phyloP scores from a whole-genome alignment of 2,797 vertebrate species.

The Masticophis lateralis region DNA sequence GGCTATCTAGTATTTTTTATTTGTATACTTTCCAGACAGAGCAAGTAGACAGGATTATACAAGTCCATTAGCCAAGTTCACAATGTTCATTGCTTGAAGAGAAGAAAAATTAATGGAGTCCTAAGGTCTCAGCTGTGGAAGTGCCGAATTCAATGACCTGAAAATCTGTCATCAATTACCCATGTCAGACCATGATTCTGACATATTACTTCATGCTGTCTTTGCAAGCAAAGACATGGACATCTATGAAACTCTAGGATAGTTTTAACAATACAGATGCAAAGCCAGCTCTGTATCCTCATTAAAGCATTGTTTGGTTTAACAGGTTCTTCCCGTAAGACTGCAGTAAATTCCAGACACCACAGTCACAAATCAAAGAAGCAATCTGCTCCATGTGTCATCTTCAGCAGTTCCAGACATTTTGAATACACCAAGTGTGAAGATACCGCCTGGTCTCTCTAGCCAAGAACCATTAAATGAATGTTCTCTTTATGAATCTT shows the following conservation, averaged over 20 bases:
- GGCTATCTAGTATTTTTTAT: accelerated
- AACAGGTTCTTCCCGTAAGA: background rate
- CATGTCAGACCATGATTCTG: background rate
- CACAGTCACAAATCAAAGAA: background rate
- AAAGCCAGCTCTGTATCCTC: background rate
- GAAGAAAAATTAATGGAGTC: background rate
- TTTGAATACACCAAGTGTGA: background rate
- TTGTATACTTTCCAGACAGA: background rate
- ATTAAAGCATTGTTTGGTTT: background rate
- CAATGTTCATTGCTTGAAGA: conserved; percentile 8
- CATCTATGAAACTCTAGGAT: background rate
- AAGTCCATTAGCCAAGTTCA: background rate
- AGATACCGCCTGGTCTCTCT: background rate
- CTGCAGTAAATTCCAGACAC: background rate
- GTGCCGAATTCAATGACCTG: background rate
- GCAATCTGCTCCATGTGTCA: background rate
- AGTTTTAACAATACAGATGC: background rate
- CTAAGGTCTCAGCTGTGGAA: background rate
- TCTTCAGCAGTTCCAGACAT: background rate
- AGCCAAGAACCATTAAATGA: conserved; percentile 1
- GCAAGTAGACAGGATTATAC: background rate
- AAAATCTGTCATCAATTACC: background rate
- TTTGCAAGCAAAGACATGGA: background rate
- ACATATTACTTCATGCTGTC: background rate
- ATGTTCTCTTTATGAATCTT: conserved; percentile 12